These are phyloP conservation scores for Aptenodytes forsteri DNA, from an alignment of 2,113 vertebrate species.

Conservation along the genomic window DNA sequence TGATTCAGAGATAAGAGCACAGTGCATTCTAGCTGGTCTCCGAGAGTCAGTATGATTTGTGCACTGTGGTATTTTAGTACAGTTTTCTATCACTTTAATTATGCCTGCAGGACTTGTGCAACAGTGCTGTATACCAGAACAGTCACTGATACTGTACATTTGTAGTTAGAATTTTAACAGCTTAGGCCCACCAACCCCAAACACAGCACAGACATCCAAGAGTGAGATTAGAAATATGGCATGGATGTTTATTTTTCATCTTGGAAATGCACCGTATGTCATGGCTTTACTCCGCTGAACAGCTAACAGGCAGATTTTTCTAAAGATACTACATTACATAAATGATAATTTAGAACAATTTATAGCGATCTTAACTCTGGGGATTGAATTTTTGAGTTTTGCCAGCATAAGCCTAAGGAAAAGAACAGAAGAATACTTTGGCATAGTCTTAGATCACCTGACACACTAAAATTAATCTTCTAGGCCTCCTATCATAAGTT, in stretches of 20 bases:
- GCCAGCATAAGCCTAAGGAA: background rate
- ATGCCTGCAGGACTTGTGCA: background rate
- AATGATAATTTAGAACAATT: background rate
- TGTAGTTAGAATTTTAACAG: background rate
- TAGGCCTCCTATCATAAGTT: background rate
- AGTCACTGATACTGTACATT: background rate
- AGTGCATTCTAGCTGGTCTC: background rate
- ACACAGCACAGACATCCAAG: background rate
- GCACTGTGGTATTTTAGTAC: background rate
- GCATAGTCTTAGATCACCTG: background rate
- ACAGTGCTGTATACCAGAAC: background rate
- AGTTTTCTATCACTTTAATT: background rate
- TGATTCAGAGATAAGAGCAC: background rate
- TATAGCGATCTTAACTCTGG: background rate
- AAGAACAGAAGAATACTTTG: background rate
- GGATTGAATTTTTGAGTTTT: background rate
- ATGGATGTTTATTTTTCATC: background rate
- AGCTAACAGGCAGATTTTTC: background rate
- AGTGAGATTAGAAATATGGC: background rate
- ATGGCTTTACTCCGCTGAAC: background rate
- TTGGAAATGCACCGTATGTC: background rate
- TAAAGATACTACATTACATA: background rate
- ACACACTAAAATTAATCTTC: background rate
- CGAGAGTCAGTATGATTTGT: background rate
- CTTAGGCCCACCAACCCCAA: background rate